Base-by-base conservation (phyloP, 2,113 vertebrate species). In the Pachypanchax playfairii region DNA sequence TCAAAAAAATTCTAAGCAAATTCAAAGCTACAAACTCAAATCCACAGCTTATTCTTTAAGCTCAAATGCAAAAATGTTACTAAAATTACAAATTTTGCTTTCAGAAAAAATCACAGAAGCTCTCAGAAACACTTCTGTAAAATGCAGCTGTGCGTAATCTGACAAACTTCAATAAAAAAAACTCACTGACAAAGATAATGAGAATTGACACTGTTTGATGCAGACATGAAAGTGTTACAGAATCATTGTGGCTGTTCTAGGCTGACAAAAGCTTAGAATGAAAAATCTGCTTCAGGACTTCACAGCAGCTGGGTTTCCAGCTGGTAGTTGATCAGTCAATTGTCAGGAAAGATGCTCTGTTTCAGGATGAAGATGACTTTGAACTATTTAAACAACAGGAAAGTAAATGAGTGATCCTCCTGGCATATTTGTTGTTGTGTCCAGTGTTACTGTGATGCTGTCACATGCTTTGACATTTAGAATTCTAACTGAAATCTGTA, bases 231-330 rank as follows among this genome's bases (percentile, higher is more conserved):
- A 31, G 10, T 6, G 21, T 25, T 12, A 6, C 5, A 26, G 46
- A 64, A 35, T 36, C 21, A 53, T 55, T 43, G 5, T 13, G 15
- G 41, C 7, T 36, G 22, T 49, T 50, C 41, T 47, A 42, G 43
- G 50, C 46, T 28, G 65, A 61, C 25, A 44, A 48, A 74, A 5
- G 41, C 33, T 6, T 46, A 41, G 49, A 10, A 46, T 22, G 25
- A 72, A 78, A 69, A 42, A 73, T 75, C 55, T 75, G 64, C 46
- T 60, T 42, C 47, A 48, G 48, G 48, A 61, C 48, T 61, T 66
- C 26, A n/a, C n/a, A 65, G 53, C 56, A 49, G 53, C 36, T 42
- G 67, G 49, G 31, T 51, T 26, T 64, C 38, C 24, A 8, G 33
- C 39, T 14, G 51, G 20, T 6, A 14, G 50, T 20, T 65, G 15